phyloP scores from a whole-genome alignment of 2,888 invertebrate genomes.

The Epinotia bilunana region DNA sequence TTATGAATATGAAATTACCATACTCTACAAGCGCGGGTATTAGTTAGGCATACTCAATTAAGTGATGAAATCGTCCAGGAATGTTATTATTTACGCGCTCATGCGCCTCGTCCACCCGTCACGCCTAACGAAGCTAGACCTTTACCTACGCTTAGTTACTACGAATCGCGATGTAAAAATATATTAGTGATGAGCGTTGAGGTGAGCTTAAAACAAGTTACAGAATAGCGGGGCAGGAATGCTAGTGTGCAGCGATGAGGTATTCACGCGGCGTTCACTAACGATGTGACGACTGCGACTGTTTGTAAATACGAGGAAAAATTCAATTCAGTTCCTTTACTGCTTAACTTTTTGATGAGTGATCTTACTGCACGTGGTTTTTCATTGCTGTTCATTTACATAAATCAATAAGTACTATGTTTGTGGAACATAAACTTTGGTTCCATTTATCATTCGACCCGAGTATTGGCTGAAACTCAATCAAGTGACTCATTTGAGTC shows the following conservation, averaged over 20 bases:
- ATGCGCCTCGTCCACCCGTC: no score
- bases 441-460: not conserved
- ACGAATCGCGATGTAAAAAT: no score
- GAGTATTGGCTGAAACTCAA: not conserved
- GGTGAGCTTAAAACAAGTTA: no score
- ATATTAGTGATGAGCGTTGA: no score
- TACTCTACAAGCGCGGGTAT: not conserved
- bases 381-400: not conserved
- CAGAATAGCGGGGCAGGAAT: not conserved
- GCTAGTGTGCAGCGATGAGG: constrained; percentile 31
- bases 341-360: not conserved
- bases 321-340: not conserved
- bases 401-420: not conserved
- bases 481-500: constrained; percentile 19
- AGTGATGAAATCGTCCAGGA: constrained; percentile 27
- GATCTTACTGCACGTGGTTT: not conserved
- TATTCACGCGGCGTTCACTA: constrained; percentile 56
- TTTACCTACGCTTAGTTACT: no score
- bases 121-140: no score
- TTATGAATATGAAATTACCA: constrained; percentile 26
- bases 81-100: no score
- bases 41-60: constrained; percentile 25
- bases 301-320: constrained; percentile 67
- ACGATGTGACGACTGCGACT: constrained; percentile 79
- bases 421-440: not conserved